Conservation (phyloP, 2,797 vertebrate species). For the Sylvilagus floridanus region DNA sequence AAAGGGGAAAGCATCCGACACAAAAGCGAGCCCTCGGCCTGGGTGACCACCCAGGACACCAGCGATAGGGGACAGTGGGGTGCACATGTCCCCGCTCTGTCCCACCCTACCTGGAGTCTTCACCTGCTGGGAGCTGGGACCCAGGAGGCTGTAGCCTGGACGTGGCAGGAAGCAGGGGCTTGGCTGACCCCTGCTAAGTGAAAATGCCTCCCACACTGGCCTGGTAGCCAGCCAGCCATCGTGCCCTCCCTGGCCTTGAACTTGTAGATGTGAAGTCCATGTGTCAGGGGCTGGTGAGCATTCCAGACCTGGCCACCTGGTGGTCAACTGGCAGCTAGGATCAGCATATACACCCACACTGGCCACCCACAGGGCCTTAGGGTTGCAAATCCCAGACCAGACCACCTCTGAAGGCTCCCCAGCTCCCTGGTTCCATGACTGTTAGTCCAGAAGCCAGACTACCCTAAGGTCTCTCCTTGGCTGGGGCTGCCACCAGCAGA, state of each 20-base stretch:
- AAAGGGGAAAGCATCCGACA: background rate
- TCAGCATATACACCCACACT: background rate
- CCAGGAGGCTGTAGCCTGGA: background rate
- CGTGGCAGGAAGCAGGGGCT: background rate
- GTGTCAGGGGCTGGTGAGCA: background rate
- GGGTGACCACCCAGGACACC: background rate
- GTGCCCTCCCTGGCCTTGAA: background rate
- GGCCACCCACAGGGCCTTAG: background rate
- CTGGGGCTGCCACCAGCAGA: background rate
- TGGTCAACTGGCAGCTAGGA: background rate
- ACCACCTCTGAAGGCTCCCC: background rate
- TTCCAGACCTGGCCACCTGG: background rate
- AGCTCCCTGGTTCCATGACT: background rate
- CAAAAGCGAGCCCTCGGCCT: background rate
- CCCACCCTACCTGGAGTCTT: background rate
- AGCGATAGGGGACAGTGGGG: too few relatives aligned
- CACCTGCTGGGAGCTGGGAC: background rate
- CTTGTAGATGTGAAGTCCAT: background rate
- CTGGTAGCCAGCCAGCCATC: background rate
- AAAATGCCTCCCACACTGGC: background rate
- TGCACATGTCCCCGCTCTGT: fast-evolving
- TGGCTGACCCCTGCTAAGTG: background rate
- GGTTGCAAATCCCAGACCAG: background rate
- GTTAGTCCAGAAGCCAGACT: background rate
- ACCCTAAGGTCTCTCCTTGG: background rate